Evolutionary conservation across 2,888 invertebrate species (phyloP).

Genomic region (Ctena decussata): DNA sequence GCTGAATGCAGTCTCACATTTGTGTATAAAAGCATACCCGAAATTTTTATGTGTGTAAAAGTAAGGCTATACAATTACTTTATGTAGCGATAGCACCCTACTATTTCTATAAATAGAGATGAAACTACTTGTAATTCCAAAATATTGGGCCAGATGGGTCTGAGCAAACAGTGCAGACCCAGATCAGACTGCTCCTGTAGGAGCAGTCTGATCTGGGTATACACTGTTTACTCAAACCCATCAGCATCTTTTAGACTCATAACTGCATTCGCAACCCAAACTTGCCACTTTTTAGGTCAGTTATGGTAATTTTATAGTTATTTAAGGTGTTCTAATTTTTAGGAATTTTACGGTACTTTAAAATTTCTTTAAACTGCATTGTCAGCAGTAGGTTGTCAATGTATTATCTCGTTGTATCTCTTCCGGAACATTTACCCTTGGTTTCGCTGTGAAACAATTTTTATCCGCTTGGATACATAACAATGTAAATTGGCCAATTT

Average conservation of each 20-base stretch:
- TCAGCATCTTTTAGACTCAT: too few species aligned
- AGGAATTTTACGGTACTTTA: too few species aligned
- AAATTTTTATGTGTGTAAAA: neutral
- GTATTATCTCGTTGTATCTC: neutral
- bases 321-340: too few species aligned
- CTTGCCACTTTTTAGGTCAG: too few species aligned
- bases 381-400: neutral
- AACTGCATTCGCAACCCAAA: too few species aligned
- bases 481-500: constrained; percentile 4
- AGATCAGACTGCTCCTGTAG: too few species aligned
- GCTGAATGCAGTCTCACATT: neutral
- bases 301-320: too few species aligned
- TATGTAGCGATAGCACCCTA: neutral
- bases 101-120: neutral
- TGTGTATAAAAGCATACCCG: neutral
- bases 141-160: too few species aligned
- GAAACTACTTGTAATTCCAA: neutral
- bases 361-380: neutral
- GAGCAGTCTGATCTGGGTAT: too few species aligned
- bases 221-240: too few species aligned
- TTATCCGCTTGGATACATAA: neutral
- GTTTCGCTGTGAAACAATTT: neutral
- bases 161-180: too few species aligned
- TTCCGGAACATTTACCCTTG: neutral
- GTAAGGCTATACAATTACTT: neutral